A percentile compares a stretch with the other conserved stretches of the same genome.
Conservation (phyloP, 2,797 vertebrate genomes). For the Taeniopygia guttata region DNA sequence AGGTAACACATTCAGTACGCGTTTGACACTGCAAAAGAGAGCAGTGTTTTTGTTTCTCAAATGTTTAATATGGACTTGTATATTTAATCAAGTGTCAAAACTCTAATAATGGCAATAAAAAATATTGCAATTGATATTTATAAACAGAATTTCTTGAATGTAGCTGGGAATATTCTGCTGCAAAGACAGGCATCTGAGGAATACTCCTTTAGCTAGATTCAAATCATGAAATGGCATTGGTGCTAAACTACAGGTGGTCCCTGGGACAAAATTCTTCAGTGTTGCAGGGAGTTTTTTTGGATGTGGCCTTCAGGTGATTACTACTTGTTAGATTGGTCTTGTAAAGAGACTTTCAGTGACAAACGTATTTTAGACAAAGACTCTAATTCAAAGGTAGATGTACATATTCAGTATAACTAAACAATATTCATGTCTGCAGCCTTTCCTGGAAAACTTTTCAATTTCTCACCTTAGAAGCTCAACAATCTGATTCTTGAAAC, state of each 20-base stretch:
- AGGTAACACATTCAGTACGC: background rate
- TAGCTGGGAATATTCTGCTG: background rate
- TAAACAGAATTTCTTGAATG: background rate
- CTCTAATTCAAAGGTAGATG: background rate
- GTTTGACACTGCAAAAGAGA: background rate
- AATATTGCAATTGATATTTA: background rate
- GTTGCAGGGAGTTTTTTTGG: background rate
- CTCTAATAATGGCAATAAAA: background rate
- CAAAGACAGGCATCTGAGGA: background rate
- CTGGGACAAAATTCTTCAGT: background rate
- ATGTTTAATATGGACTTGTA: background rate
- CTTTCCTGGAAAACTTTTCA: background rate
- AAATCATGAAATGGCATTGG: background rate
- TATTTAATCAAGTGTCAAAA: background rate
- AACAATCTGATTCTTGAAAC: background rate
- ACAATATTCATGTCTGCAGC: fast-evolving
- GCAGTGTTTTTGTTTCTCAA: background rate
- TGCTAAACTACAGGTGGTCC: fast-evolving
- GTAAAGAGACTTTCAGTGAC: background rate
- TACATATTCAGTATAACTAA: background rate
- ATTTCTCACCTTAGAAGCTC: background rate
- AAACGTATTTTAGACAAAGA: background rate
- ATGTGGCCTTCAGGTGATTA: background rate
- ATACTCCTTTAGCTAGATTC: background rate
- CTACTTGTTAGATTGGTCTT: background rate